phyloP scores from a whole-genome alignment of 2,888 invertebrate species.

The Euplexia lucipara region DNA sequence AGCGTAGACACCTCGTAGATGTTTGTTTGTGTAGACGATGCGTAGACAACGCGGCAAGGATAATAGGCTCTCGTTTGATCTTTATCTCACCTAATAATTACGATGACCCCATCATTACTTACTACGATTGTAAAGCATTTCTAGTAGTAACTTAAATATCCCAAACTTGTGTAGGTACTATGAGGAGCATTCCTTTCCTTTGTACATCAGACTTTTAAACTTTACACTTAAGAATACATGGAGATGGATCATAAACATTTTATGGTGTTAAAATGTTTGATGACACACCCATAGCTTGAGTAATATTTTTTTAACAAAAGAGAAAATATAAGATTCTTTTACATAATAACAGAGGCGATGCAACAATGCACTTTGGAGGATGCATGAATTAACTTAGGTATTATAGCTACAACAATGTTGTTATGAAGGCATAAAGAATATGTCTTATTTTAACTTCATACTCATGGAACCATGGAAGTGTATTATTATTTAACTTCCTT shows the following conservation, averaged over 20 bases:
- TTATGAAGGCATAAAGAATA: neutral
- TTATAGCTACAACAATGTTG: slow-evolving; percentile 12
- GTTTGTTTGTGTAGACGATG: too few species aligned
- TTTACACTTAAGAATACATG: slow-evolving; percentile 3
- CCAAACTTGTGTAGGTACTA: too few species aligned
- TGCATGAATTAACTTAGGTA: slow-evolving; percentile 10
- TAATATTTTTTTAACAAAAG: slow-evolving; percentile 21
- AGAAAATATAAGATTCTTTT: slow-evolving; percentile 35
- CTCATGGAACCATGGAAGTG: slow-evolving; percentile 18
- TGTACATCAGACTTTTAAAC: neutral
- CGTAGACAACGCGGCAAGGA: neutral
- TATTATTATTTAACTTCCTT: slow-evolving; percentile 21
- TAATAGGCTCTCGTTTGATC: neutral
- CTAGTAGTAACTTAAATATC: too few species aligned
- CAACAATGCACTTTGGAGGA: slow-evolving; percentile 30
- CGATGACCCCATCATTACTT: too few species aligned
- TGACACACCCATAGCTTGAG: slow-evolving; percentile 28
- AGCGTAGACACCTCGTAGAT: neutral
- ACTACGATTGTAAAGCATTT: too few species aligned
- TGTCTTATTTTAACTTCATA: slow-evolving; percentile 3
- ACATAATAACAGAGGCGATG: slow-evolving; percentile 30
- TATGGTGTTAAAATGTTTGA: slow-evolving; percentile 26
- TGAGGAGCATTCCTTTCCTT: too few species aligned
- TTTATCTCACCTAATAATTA: too few species aligned
- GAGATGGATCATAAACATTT: slow-evolving; percentile 20